These are phyloP conservation scores for Brotula barbata DNA, from an alignment of 2,797 vertebrate genomes.

Conservation along the genomic window DNA sequence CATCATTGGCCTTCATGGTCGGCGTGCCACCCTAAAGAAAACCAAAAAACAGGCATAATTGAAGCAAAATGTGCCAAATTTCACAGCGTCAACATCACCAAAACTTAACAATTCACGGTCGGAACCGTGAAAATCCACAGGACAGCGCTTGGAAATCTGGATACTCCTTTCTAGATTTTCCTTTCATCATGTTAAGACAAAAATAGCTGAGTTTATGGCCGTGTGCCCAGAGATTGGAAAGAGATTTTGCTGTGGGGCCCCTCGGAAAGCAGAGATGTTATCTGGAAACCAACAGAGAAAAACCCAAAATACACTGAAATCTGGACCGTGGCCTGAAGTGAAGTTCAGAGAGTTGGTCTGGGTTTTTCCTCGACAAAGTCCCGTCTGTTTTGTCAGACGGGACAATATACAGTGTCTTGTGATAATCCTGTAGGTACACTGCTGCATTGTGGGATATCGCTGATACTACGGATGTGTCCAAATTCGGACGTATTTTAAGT, in stretches of 20 bases:
- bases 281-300: neutral
- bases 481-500: too few species aligned
- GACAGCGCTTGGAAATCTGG: too few species aligned
- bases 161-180: too few species aligned
- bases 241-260: neutral
- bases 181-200: neutral
- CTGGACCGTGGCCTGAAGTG: neutral
- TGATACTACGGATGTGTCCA: too few species aligned
- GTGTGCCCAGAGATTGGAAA: neutral
- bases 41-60: constrained; percentile 36
- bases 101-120: too few species aligned
- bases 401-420: too few species aligned
- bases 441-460: too few species aligned
- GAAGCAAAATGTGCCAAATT: neutral
- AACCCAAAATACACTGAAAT: neutral
- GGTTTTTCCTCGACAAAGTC: too few species aligned
- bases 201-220: neutral
- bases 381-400: too few species aligned
- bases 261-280: neutral
- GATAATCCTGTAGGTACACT: too few species aligned
- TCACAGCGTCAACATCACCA: constrained; percentile 14
- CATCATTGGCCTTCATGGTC: constrained; percentile 15
- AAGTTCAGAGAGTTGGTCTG: neutral
- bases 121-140: too few species aligned
- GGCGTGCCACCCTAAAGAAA: constrained; percentile 18